Base-by-base conservation (phyloP, 1,140 invertebrate genomes). In the Piezodorus guildinii region DNA sequence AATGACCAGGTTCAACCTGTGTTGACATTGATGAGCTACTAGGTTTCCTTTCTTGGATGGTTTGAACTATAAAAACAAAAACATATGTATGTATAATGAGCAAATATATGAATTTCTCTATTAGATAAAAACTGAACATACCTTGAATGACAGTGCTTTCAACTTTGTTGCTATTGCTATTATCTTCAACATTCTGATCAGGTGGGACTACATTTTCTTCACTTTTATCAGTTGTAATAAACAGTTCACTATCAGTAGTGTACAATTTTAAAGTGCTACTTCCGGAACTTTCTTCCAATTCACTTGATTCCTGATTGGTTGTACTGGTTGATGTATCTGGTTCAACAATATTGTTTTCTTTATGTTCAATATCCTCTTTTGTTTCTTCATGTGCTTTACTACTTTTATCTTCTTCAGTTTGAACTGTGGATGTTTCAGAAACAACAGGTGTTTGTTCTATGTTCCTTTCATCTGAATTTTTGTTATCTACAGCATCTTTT, bases 1-100 rank as follows among this genome's bases (percentile, higher is more conserved):
- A 89, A 77, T 88, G 85, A 79, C 85, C 86, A 49, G 84, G 82
- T 73, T 89, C 86, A 62, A 87, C 86, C 80, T 87, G 86, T 17
- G 85, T 87, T 62, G 85, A 86, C 23, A 85, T 88, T 45, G 84
- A 87, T 58, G 63, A 61, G 49, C 67, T 67, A 46, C 49, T 60
- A 46, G 68, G 69, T 65, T 68, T 65, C 39, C 60, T 67, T 54
- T 67, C 45, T 27, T 63, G 66, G 8, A 64, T 63, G 23, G 60
- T 46, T 60, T 62, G 64, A 34, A 54, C 64, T 64, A 63, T 14
- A 21, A 21, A 49, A 17, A 49, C 46, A 49, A 17, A 19, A 17
- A 49, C 46, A 49, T 17, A 10, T 39, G 6, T 19, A 49, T 49
- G n/a, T 19, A 21, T 17, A 49, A 21, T 49, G 21, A n/a, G 12